phyloP scores from a whole-genome alignment of 1,140 invertebrate species.

The Drosophila burlai region DNA sequence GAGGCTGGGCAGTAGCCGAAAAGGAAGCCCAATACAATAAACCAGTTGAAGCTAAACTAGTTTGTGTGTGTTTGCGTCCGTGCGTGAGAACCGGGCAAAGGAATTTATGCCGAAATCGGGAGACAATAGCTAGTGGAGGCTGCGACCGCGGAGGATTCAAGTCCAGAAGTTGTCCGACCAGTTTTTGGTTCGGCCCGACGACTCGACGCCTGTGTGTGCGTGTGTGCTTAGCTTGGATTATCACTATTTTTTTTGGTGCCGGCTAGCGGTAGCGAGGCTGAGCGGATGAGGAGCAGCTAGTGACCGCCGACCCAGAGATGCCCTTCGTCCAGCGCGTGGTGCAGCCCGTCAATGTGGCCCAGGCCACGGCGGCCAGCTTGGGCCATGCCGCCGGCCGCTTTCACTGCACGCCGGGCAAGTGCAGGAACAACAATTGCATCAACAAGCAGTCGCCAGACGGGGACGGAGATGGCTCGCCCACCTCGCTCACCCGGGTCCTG shows the following conservation, averaged over 20 bases:
- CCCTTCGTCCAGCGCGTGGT: constrained; percentile 90
- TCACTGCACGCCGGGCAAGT: constrained; percentile 77
- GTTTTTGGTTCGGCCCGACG: constrained; percentile 44
- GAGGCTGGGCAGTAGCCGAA: constrained; percentile 18
- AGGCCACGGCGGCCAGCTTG: constrained; percentile 87
- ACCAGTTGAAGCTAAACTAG: constrained; percentile 78
- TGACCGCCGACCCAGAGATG: constrained; percentile 86
- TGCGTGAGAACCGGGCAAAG: constrained; percentile 55
- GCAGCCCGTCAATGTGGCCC: constrained; percentile 89
- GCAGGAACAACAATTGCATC: constrained; percentile 83
- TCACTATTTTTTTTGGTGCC: constrained; percentile 32
- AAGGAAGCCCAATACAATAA: constrained; percentile 56
- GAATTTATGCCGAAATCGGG: constrained; percentile 71
- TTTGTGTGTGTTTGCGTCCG: constrained; percentile 49
- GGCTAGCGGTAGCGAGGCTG: constrained; percentile 3
- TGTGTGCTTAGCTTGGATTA: constrained; percentile 30
- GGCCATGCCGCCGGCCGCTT: constrained; percentile 74
- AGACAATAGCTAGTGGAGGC: constrained; percentile 67
- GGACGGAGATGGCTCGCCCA: constrained; percentile 32
- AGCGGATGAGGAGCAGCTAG: constrained; percentile 50
- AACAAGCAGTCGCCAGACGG: constrained; percentile 64
- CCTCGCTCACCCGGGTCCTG: constrained; percentile 44
- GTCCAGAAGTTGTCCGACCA: constrained; percentile 80
- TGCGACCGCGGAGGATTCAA: constrained; percentile 68
- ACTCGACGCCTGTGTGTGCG: constrained; percentile 20